Evolutionary conservation across 37 sponge, comb jelly and placozoan genomes (phyloP), one percentile per base, ranked within the genome.

Genomic region (Eunapius fragilis): DNA sequence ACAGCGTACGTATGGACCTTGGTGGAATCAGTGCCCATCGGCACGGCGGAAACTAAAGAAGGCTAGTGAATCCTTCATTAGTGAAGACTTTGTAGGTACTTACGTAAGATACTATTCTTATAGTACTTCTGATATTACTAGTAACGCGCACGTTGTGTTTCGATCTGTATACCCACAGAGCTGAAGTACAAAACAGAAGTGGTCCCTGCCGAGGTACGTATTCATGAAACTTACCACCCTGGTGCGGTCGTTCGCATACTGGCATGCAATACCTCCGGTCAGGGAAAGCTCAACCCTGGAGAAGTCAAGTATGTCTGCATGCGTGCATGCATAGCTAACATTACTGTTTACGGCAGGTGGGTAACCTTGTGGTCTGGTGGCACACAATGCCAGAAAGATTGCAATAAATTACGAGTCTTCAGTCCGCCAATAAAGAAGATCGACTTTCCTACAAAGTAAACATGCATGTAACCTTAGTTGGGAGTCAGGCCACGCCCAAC

Each of bases 211-310:
- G 67, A 24, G 9, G 81, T 92, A 25, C 23, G 67, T 37, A 88
- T 92, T 72, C 79, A 83, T 47, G 92, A 92, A 71, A 88, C 85
- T 1, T 92, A 92, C 48, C 85, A 92, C 50, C 92, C 92, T 73
- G 92, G 92, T 30, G 80, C 81, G 68, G 92, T 92, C 49, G 92
- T 92, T 24, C 48, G 89, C 14, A 85, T 92, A 12, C 27, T 92
- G 25, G 92, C 92, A 2, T 92, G 92, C 77, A 92, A 92, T 85
- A 70, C 90, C 28, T 48, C 48, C 28, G 49, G 48, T 3, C 49
- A 83, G 45, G 48, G 31, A 17, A 75, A 19, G 45, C 37, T 32
- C 24, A 76, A 76, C 13, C 83, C 89, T 0, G 89, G 89, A 79
- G 77, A 84, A 84, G 85, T 89, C 25, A 69, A 80, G 89, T 89